These are phyloP conservation scores for Mastomys coucha DNA, from an alignment of 2,113 vertebrate species.

Conservation along the genomic window DNA sequence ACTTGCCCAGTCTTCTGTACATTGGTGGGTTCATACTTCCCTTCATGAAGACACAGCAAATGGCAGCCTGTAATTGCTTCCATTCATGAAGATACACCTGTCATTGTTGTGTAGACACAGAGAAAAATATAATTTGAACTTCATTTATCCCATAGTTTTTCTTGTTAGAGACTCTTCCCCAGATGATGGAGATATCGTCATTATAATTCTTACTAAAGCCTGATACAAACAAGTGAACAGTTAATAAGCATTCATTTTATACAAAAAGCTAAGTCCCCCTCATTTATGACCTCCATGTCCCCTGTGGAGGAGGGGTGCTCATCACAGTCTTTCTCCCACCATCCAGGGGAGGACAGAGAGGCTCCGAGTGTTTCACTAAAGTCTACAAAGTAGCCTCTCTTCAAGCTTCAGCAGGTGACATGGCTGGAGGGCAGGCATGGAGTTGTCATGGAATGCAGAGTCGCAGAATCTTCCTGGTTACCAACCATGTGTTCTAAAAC, in stretches of 20 bases:
- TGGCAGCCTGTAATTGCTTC: too few species aligned
- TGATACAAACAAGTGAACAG: background rate
- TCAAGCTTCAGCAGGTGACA: background rate
- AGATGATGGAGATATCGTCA: background rate
- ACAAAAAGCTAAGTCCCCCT: background rate
- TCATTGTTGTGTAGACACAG: accelerated
- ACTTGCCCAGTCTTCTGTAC: too few species aligned
- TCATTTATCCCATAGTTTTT: background rate
- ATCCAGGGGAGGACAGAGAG: background rate
- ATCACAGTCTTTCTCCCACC: too few species aligned
- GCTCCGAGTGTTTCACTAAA: background rate
- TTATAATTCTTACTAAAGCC: background rate
- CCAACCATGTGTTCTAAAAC: background rate
- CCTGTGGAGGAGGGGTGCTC: too few species aligned
- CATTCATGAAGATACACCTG: accelerated
- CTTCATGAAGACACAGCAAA: too few species aligned
- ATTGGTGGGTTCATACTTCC: too few species aligned
- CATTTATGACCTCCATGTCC: background rate
- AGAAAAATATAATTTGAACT: background rate
- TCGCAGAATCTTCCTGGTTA: background rate
- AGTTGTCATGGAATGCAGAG: too few species aligned
- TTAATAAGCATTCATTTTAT: too few species aligned
- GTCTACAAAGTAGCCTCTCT: background rate
- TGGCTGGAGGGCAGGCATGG: background rate
- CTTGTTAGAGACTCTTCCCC: background rate